These are phyloP conservation scores for Probosciger aterrimus DNA, from an alignment of 2,113 vertebrate species.

Conservation along the genomic window DNA sequence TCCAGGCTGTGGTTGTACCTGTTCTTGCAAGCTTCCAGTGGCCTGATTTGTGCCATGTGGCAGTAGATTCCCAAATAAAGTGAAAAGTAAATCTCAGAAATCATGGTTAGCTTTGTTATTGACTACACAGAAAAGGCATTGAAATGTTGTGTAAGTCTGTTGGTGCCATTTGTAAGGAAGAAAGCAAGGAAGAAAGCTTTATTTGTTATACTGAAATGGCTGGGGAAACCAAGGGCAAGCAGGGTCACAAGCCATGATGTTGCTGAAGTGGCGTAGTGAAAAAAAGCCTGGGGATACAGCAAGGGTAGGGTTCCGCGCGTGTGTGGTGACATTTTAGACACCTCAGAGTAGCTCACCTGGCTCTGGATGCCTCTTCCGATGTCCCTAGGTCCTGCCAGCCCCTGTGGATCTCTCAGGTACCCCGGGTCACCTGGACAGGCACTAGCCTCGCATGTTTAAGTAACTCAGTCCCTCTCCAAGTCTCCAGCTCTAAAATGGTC, in stretches of 20 bases:
- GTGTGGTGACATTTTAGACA: background rate
- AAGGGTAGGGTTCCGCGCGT: background rate
- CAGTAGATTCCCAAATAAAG: background rate
- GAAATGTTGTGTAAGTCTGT: background rate
- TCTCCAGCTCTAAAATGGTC: background rate
- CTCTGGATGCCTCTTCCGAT: background rate
- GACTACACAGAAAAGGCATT: background rate
- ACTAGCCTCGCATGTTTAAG: background rate
- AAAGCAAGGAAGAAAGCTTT: background rate
- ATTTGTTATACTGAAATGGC: background rate
- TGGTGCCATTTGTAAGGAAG: background rate
- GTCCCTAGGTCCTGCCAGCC: background rate
- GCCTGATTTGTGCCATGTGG: background rate
- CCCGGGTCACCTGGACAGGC: background rate
- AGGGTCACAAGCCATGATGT: background rate
- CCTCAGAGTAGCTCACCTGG: background rate
- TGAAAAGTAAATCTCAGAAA: background rate
- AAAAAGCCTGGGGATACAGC: background rate
- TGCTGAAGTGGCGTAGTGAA: background rate
- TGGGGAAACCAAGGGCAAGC: background rate
- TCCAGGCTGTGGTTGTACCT: background rate
- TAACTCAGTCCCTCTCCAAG: background rate
- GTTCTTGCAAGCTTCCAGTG: background rate
- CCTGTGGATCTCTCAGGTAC: background rate
- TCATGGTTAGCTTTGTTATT: rapidly evolving